Base-by-base conservation (phyloP, 2,113 vertebrate genomes). In the Tetrax tetrax region DNA sequence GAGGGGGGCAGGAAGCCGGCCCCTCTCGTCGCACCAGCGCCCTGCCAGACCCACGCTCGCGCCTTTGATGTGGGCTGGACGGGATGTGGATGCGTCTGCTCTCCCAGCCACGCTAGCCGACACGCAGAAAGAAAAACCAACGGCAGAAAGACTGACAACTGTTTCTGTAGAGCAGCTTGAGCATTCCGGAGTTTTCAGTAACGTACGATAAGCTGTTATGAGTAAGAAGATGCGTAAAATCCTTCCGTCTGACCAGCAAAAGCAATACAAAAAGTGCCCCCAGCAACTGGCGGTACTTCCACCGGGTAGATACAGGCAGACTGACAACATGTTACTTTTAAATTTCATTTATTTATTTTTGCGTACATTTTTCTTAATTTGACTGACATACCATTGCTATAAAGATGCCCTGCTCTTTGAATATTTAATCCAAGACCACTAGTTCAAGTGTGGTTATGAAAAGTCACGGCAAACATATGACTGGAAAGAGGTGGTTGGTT, bases 271-370 rank as follows among this genome's bases (percentile, higher is more conserved):
- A 80, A 61, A 1, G 1, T 9, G 45, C 11, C 76, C 92, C 23
- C 8, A 33, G 9, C 57, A 43, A 63, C 38, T 2, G 18, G 37
- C 0, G 9, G 10, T 14, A 10, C 28, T 68, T 43, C 31, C 80
- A 18, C 13, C 1, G 64, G 69, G 78, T 47, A 27, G 89, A 94
- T 14, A 89, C 77, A 96, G 45, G 64, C 56, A 94, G 93, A 66
- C 76, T 3, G 89, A 97, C 69, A 43, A 24, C 24, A 33, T 0
- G 0, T 23, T 23, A 10, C 90, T 97, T 97, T 96, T 81, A 6
- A 94, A 97, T 87, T 84, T 95, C 91, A 93, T 95, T 97, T 96
- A 97, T 98, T 98, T 98, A 96, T 97, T 97, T 92, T 72, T 90
- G 97, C 97, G 96, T 97, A 98, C 98, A 98, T 95, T 96, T 96